A percentile compares a stretch with the other conserved stretches of the same genome.
Evolutionary conservation across 2,113 vertebrate genomes (phyloP).

Genomic region (Phodopus roborovskii): DNA sequence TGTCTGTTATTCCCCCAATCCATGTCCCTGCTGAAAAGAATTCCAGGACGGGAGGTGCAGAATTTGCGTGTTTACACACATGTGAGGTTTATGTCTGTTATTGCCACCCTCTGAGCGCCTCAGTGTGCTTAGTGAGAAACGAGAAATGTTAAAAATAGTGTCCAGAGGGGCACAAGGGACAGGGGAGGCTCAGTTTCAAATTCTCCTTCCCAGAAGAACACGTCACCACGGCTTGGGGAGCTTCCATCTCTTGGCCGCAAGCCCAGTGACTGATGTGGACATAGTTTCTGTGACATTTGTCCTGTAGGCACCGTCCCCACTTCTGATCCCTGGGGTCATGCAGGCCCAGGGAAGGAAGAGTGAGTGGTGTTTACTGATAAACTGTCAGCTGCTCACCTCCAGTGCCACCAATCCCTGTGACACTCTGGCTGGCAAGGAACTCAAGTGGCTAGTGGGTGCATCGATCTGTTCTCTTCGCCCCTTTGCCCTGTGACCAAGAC

Average conservation of each 20-base stretch:
- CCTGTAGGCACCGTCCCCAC: not conserved
- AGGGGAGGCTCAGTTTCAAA: conserved; percentile 44
- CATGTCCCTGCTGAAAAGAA: not conserved
- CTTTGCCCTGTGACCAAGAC: not conserved
- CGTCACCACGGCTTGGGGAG: conserved; percentile 51
- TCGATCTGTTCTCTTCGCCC: not conserved
- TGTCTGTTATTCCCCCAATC: not conserved
- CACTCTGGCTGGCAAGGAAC: not conserved
- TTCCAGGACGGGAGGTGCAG: not conserved
- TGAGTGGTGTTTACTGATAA: not conserved
- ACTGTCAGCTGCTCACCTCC: not conserved
- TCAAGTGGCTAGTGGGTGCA: not conserved
- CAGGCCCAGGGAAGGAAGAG: not conserved
- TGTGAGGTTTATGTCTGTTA: not conserved
- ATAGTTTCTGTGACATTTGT: conserved; percentile 1
- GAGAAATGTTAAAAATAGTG: conserved; percentile 20
- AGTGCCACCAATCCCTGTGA: not conserved
- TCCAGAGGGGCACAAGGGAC: not conserved
- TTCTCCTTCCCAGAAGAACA: conserved; percentile 66
- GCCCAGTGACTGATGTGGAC: conserved; percentile 45
- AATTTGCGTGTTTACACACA: accelerated
- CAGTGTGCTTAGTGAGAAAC: not conserved
- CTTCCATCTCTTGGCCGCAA: conserved; percentile 52
- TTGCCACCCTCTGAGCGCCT: not conserved
- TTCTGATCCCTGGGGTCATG: not conserved